phyloP scores from a whole-genome alignment of 2,888 invertebrate species.

The Busseola fusca region DNA sequence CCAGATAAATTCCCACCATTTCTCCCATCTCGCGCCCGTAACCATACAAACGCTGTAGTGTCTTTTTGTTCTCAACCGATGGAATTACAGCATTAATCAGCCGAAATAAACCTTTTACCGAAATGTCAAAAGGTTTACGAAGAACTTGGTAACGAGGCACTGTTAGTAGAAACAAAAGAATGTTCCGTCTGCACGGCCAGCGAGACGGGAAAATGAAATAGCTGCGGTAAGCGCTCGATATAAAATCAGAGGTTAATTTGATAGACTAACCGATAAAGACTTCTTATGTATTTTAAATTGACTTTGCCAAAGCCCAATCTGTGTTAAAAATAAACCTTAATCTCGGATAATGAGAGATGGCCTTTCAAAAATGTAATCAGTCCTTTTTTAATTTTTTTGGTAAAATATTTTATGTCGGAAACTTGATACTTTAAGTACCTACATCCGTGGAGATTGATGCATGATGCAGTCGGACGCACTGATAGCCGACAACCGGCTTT shows the following conservation, averaged over 20 bases:
- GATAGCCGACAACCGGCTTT: constrained; percentile 75
- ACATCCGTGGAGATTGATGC: constrained; percentile 63
- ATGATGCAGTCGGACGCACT: constrained; percentile 61
- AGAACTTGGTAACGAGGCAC: constrained; percentile 79
- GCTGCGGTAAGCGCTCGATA: constrained; percentile 64
- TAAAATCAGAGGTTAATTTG: constrained; percentile 49
- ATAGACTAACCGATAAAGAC: constrained; percentile 24
- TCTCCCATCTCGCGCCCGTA: constrained; percentile 74
- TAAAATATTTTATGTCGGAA: constrained; percentile 55
- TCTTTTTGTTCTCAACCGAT: constrained; percentile 80
- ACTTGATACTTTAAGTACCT: constrained; percentile 55
- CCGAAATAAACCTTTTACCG: constrained; percentile 86
- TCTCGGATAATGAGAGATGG: constrained; percentile 11
- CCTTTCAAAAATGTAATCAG: not conserved
- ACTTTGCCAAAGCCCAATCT: constrained; percentile 15
- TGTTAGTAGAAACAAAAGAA: constrained; percentile 84
- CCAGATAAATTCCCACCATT: constrained; percentile 82
- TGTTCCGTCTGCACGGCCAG: constrained; percentile 70
- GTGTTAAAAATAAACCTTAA: constrained; percentile 27
- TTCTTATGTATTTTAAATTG: constrained; percentile 45
- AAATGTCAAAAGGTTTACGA: constrained; percentile 85
- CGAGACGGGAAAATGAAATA: constrained; percentile 65
- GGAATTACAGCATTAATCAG: constrained; percentile 86
- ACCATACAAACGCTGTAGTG: constrained; percentile 81
- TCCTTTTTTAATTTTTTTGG: constrained; percentile 29